phyloP scores from a whole-genome alignment of 2,888 invertebrate species.

The Apocheima hispidaria region DNA sequence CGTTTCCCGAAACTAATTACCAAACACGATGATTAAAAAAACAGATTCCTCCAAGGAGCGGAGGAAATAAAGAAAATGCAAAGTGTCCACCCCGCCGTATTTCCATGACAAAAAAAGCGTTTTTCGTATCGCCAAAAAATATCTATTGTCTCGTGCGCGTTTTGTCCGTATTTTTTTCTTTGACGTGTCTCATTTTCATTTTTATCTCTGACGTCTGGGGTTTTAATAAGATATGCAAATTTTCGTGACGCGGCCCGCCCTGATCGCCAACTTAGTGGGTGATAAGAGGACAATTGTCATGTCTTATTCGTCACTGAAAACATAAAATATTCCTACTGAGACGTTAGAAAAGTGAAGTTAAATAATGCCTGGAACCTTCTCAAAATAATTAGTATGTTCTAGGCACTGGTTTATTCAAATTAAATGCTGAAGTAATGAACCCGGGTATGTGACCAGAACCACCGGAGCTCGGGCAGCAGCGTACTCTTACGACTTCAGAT shows the following conservation, averaged over 20 bases:
- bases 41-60: conserved; percentile 78
- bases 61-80: conserved; percentile 83
- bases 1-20: conserved; percentile 85
- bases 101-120: conserved; percentile 81
- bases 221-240: conserved; percentile 85
- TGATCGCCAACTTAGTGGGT: conserved; percentile 61
- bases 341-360: not conserved
- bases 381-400: not conserved
- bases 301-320: conserved; percentile 11
- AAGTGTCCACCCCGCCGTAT: conserved; percentile 82
- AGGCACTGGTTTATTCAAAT: no score
- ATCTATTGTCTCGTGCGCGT: conserved; percentile 80
- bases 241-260: conserved; percentile 59
- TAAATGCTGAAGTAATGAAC: no score
- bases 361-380: not conserved
- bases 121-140: conserved; percentile 81
- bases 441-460: no score
- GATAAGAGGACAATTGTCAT: conserved; percentile 52
- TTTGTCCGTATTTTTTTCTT: conserved; percentile 77
- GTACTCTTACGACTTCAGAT: no score
- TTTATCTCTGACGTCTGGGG: conserved; percentile 78
- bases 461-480: no score
- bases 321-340: not conserved
- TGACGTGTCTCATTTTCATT: conserved; percentile 82
- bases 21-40: conserved; percentile 86